These are phyloP conservation scores for Zosterops pallidus DNA, from an alignment of 2,113 vertebrate genomes.

Conservation along the genomic window DNA sequence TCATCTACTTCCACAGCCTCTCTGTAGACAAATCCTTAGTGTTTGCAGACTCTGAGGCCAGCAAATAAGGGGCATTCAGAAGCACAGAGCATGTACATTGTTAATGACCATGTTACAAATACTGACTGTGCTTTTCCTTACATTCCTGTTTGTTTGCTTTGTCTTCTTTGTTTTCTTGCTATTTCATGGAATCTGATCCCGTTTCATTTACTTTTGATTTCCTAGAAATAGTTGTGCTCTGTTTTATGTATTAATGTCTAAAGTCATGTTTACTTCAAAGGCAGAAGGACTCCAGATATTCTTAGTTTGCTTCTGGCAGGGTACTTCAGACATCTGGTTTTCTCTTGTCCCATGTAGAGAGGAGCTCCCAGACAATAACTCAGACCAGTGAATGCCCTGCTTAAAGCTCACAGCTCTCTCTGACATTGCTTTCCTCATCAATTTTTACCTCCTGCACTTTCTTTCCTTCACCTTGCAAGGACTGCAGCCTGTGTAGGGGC, in stretches of 20 bases:
- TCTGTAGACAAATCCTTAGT: background rate
- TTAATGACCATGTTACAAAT: background rate
- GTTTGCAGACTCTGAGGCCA: background rate
- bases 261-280: slow-evolving; percentile 23
- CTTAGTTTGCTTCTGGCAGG: background rate
- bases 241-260: slow-evolving; percentile 3
- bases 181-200: background rate
- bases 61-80: background rate
- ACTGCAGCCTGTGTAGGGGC: background rate
- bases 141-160: slow-evolving; percentile 20
- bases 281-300: background rate
- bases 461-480: background rate
- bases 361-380: background rate
- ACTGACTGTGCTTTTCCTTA: slow-evolving; percentile 1
- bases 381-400: background rate
- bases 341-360: background rate
- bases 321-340: background rate
- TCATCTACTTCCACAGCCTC: background rate
- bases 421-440: background rate
- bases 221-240: slow-evolving; percentile 8
- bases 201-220: slow-evolving; percentile 27
- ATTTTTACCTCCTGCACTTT: background rate
- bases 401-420: background rate
- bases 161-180: background rate
- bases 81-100: background rate